Evolutionary conservation across 2,888 invertebrate species (phyloP), one percentile per base, ranked within the genome.

Genomic region (Lasius platythorax): DNA sequence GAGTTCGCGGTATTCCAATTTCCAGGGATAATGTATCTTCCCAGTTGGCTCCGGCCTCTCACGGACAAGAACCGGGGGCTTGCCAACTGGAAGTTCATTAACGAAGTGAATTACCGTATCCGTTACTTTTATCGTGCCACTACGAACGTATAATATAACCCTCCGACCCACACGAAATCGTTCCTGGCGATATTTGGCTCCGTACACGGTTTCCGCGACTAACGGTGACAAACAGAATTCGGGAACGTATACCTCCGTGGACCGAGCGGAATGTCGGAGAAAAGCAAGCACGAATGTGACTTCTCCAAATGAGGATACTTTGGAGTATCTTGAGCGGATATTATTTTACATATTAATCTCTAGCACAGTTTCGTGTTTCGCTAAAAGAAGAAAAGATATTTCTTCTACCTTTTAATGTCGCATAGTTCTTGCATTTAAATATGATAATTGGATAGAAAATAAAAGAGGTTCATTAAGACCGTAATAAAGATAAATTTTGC

Each of bases 11-110:
- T 90, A 92, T 91, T 92, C 91, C 91, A 92, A 93, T 93, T 93
- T 91, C 90, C 91, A 89, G 84, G 85, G 85, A 87, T 90, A 85
- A 93, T 93, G 91, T 91, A 92, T 93, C 92, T 92, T 88, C 85
- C 58, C 82, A 91, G 91, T 93, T 93, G 93, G 93, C 92, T 91
- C 88, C 56, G 84, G 84, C 78, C 83, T 89, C 88, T 90, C 88
- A 79, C 87, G 83, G 86, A 85, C 86, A 87, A 84, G 86, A 72
- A 68, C 53, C 85, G 81, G 76, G 82, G 68, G 88, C 85, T 90
- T 91, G 93, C 93, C 93, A 93, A 93, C 91, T 92, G 90, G 87
- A 91, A 93, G 92, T 93, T 93, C 93, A 93, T 93, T 93, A 93
- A 93, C 91, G 88, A 90, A 91, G 90, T 90, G 87, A 93, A 93